Conservation (phyloP, 1,140 invertebrate species). For the Littorina saxatilis region DNA sequence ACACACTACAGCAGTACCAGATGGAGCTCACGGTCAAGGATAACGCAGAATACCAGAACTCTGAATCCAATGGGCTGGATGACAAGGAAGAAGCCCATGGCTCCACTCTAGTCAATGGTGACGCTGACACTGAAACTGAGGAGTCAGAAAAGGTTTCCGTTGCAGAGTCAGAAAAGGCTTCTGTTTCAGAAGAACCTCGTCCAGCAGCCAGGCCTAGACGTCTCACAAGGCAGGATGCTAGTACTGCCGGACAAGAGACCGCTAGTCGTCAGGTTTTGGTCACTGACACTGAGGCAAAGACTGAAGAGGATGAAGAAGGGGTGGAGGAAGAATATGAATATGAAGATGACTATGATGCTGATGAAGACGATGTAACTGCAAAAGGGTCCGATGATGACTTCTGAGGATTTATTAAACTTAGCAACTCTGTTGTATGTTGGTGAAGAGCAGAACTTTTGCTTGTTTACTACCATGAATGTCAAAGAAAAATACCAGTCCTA, state of each 20-base stretch:
- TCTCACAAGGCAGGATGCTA: background rate
- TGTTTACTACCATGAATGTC: no score
- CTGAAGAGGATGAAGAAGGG: slow-evolving; percentile 16
- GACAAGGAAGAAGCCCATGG: background rate
- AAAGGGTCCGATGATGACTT: slow-evolving; percentile 44
- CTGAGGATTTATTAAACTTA: slow-evolving; percentile 16
- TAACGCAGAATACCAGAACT: background rate
- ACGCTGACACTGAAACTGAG: background rate
- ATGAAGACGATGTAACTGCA: slow-evolving; percentile 1
- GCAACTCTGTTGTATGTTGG: no score
- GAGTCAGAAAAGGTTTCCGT: background rate
- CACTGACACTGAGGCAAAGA: slow-evolving; percentile 26
- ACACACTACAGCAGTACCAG: slow-evolving; percentile 49
- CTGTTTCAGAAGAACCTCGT: background rate
- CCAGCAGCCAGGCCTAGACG: background rate
- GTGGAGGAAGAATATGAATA: slow-evolving; percentile 43
- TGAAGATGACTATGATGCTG: slow-evolving; percentile 45
- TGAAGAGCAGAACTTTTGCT: no score
- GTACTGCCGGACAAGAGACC: background rate
- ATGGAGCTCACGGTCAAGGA: slow-evolving; percentile 39
- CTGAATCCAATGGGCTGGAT: background rate
- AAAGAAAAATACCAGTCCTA: no score
- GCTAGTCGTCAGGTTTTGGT: slow-evolving; percentile 9
- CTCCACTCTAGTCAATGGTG: slow-evolving; percentile 19
- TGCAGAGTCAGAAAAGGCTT: background rate